These are phyloP conservation scores for Aptenodytes patagonicus DNA, from an alignment of 2,113 vertebrate genomes.

Conservation along the genomic window DNA sequence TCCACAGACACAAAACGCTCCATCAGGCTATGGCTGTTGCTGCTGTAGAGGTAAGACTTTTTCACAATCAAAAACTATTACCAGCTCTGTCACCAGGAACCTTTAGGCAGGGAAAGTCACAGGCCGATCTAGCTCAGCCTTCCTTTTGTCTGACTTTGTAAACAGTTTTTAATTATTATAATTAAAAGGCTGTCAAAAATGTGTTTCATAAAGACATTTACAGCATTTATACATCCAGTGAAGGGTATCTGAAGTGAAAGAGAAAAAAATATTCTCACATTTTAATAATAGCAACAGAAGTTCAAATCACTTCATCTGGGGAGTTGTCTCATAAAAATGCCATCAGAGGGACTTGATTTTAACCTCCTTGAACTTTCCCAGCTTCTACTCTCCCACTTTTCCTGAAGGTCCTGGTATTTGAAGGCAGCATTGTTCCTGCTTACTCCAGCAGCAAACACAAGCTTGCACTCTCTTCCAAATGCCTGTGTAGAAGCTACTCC, in stretches of 20 bases:
- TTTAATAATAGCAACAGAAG: not conserved
- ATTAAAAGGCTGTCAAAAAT: slow-evolving; percentile 29
- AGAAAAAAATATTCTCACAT: not conserved
- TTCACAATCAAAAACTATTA: not conserved
- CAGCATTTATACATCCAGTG: not conserved
- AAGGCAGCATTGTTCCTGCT: not conserved
- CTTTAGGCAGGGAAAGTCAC: not conserved
- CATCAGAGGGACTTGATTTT: not conserved
- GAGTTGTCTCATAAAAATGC: not conserved
- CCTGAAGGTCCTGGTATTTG: not conserved
- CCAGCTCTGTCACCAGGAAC: not conserved
- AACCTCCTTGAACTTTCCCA: not conserved
- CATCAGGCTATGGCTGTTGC: not conserved
- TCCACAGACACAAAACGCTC: not conserved
- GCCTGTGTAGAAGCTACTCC: not conserved
- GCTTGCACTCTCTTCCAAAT: not conserved
- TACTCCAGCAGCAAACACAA: not conserved
- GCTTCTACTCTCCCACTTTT: not conserved
- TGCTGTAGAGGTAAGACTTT: slow-evolving; percentile 7
- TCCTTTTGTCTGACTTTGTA: not conserved
- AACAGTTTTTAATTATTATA: slow-evolving; percentile 37
- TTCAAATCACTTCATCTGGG: not conserved
- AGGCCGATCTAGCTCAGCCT: not conserved
- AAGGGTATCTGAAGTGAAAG: slow-evolving; percentile 15
- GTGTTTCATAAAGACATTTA: not conserved